phyloP scores from a whole-genome alignment of 1,140 invertebrate genomes.

The Probaryconus sp. region DNA sequence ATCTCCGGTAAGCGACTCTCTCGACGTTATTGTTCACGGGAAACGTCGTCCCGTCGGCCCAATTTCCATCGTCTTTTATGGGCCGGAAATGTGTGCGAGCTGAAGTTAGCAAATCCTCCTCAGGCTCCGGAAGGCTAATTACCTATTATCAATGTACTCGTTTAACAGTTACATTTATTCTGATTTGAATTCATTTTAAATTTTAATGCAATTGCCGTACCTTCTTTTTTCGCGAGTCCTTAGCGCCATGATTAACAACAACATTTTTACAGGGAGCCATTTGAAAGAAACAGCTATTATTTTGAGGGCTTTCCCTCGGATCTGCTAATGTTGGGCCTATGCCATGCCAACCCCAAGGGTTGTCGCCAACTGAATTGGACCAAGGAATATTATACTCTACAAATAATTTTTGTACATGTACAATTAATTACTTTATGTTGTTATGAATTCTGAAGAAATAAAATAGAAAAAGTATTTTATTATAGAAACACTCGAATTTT shows the following conservation, averaged over 20 bases:
- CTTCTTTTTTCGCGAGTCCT: conserved; percentile 66
- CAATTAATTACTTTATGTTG: background rate
- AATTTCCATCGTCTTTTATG: conserved; percentile 81
- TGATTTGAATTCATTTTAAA: too few species aligned
- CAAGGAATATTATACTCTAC: conserved; percentile 70
- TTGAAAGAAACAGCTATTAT: conserved; percentile 65
- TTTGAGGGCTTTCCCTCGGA: conserved; percentile 65
- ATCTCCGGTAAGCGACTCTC: conserved; percentile 77
- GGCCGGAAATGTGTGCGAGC: conserved; percentile 87
- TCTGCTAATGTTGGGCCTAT: conserved; percentile 66
- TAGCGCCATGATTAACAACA: conserved; percentile 55
- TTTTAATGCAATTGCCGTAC: conserved; percentile 19
- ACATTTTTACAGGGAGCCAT: conserved; percentile 67
- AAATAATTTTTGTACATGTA: too few species aligned
- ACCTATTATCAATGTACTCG: conserved; percentile 28
- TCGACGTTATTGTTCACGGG: conserved; percentile 83
- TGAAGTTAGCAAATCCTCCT: conserved; percentile 85
- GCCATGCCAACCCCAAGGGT: conserved; percentile 72
- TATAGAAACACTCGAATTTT: too few species aligned
- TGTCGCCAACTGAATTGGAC: conserved; percentile 71
- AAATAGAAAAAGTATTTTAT: background rate
- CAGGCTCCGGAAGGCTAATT: conserved; percentile 73
- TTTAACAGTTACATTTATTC: too few species aligned
- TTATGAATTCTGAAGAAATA: conserved; percentile 3
- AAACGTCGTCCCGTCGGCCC: conserved; percentile 84